These are phyloP conservation scores for Bellardia bayeri DNA, from an alignment of 2,888 invertebrate species.

Conservation along the genomic window DNA sequence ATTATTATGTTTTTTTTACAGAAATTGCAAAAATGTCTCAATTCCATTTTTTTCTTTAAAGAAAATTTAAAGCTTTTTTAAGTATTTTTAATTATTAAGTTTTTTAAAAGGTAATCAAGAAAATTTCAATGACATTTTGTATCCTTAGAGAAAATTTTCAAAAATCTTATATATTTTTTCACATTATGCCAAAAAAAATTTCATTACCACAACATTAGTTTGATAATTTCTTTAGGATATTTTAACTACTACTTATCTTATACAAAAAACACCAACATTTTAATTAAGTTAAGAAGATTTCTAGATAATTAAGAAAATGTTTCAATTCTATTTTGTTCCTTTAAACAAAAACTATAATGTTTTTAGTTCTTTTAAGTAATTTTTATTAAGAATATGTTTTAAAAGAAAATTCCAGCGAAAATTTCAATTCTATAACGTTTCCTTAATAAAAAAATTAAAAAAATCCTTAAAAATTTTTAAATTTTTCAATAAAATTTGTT, in stretches of 20 bases:
- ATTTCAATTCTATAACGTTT: constrained; percentile 16
- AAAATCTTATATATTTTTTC: background rate
- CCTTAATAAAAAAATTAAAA: background rate
- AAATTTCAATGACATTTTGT: constrained; percentile 1
- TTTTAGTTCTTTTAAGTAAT: background rate
- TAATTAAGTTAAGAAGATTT: too few relatives aligned
- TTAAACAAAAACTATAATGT: background rate
- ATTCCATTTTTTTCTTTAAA: too few relatives aligned
- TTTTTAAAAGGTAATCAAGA: background rate
- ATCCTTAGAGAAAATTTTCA: background rate
- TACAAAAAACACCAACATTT: too few relatives aligned
- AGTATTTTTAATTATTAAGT: background rate
- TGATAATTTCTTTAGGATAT: too few relatives aligned
- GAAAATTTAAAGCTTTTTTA: background rate
- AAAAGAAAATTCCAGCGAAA: background rate
- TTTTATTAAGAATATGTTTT: too few relatives aligned
- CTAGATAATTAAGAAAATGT: background rate
- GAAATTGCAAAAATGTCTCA: too few relatives aligned
- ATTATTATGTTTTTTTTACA: too few relatives aligned
- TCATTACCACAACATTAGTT: too few relatives aligned
- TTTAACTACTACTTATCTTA: too few relatives aligned
- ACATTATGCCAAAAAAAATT: background rate
- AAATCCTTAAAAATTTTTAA: too few relatives aligned
- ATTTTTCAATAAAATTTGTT: too few relatives aligned
- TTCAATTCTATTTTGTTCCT: constrained; percentile 36